phyloP scores from a whole-genome alignment of 2,113 vertebrate genomes.

The Platichthys stellatus region DNA sequence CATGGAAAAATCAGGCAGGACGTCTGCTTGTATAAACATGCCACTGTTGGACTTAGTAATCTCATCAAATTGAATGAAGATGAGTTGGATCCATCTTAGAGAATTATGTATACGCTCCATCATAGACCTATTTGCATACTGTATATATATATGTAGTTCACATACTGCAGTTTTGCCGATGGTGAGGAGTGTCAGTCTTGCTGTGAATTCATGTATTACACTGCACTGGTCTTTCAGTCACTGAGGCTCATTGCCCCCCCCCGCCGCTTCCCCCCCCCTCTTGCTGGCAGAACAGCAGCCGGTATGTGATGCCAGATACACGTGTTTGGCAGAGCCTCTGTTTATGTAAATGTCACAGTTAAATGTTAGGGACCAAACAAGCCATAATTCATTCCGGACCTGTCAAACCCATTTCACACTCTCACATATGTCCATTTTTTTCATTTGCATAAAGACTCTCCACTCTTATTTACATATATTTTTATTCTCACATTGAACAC shows the following conservation, averaged over 20 bases:
- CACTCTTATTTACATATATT: background rate
- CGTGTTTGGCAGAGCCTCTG: background rate
- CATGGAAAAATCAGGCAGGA: too few relatives aligned
- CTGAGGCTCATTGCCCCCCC: background rate
- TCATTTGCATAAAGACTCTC: background rate
- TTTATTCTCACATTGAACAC: background rate
- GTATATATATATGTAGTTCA: background rate
- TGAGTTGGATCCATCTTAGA: background rate
- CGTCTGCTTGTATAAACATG: too few relatives aligned
- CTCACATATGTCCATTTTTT: background rate
- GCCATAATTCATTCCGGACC: background rate
- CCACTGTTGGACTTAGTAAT: background rate
- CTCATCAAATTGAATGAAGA: background rate
- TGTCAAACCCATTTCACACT: background rate
- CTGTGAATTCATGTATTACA: background rate
- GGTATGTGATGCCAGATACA: background rate
- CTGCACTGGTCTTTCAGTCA: background rate
- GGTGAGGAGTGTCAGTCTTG: background rate
- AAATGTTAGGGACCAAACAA: background rate
- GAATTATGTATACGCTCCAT: background rate
- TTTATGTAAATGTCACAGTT: background rate
- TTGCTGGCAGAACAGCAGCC: background rate
- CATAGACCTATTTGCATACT: background rate
- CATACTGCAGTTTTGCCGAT: background rate
- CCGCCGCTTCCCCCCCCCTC: background rate